phyloP scores from a whole-genome alignment of 2,888 invertebrate species.

The Cryptus armator region DNA sequence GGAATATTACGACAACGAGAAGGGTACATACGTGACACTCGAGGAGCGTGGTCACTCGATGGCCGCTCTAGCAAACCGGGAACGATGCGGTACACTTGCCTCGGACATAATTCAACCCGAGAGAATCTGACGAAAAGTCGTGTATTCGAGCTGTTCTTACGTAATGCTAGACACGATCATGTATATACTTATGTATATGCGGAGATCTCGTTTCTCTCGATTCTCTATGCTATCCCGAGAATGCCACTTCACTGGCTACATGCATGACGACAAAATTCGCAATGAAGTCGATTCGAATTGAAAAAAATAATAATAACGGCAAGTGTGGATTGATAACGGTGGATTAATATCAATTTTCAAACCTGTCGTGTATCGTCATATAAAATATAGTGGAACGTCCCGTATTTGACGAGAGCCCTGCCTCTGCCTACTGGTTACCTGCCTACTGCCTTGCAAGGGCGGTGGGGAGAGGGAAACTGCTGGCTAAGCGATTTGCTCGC shows the following conservation, averaged over 20 bases:
- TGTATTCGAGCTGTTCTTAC: constrained; percentile 52
- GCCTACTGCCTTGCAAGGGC: too few relatives aligned
- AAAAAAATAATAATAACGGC: background rate
- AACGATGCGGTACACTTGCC: constrained; percentile 26
- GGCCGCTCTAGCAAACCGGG: constrained; percentile 6
- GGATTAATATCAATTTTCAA: background rate
- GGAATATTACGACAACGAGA: constrained; percentile 61
- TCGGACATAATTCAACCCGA: constrained; percentile 51
- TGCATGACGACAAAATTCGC: background rate
- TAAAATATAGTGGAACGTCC: too few relatives aligned
- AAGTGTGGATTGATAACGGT: background rate
- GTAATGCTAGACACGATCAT: constrained; percentile 44
- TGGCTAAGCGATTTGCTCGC: too few relatives aligned
- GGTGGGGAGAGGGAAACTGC: too few relatives aligned
- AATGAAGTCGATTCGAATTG: background rate
- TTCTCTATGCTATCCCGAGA: background rate
- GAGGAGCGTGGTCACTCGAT: constrained; percentile 59
- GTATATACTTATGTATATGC: background rate
- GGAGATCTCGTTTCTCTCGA: constrained; percentile 49
- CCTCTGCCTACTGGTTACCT: too few relatives aligned
- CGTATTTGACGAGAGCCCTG: too few relatives aligned
- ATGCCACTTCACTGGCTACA: background rate
- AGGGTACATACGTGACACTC: constrained; percentile 63
- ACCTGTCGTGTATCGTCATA: too few relatives aligned
- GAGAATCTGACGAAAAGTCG: constrained; percentile 33